Evolutionary conservation across 2,797 vertebrate species (phyloP).

Genomic region (Malacoctenus gilli): DNA sequence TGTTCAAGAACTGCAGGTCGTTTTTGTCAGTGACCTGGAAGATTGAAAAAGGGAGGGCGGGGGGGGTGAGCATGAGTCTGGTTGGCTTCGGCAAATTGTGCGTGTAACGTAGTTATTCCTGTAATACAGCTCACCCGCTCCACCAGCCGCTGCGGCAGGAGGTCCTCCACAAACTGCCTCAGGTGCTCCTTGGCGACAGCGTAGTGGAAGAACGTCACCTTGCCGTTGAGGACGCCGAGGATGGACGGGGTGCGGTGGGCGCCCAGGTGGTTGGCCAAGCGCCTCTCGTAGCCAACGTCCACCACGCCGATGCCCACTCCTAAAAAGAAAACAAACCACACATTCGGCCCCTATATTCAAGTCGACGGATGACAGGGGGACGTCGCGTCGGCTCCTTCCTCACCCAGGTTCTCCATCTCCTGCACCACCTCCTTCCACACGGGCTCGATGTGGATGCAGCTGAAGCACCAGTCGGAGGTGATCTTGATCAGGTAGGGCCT

Average conservation of each 20-base stretch:
- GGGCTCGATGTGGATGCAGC: constrained; percentile 96
- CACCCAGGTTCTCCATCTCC: constrained; percentile 91
- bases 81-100: not conserved
- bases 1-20: constrained; percentile 86
- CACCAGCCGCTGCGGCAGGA: constrained; percentile 92
- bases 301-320: constrained; percentile 95
- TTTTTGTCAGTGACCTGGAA: constrained; percentile 92
- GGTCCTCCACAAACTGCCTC: constrained; percentile 91
- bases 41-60: not conserved
- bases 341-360: no score
- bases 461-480: constrained; percentile 98
- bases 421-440: constrained; percentile 97
- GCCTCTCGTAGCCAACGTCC: constrained; percentile 91
- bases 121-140: constrained; percentile 90
- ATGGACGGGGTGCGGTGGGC: constrained; percentile 95
- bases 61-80: not conserved
- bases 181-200: constrained; percentile 90
- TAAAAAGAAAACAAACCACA: no score
- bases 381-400: constrained; percentile 45
- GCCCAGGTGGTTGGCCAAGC: constrained; percentile 92
- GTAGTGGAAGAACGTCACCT: constrained; percentile 93
- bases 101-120: no score
- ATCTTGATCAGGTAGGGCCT: constrained; percentile 97
- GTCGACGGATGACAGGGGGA: no score
- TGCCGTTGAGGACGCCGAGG: constrained; percentile 91